Base-by-base conservation (phyloP, 2,113 vertebrate genomes). In the Glareola pratincola region DNA sequence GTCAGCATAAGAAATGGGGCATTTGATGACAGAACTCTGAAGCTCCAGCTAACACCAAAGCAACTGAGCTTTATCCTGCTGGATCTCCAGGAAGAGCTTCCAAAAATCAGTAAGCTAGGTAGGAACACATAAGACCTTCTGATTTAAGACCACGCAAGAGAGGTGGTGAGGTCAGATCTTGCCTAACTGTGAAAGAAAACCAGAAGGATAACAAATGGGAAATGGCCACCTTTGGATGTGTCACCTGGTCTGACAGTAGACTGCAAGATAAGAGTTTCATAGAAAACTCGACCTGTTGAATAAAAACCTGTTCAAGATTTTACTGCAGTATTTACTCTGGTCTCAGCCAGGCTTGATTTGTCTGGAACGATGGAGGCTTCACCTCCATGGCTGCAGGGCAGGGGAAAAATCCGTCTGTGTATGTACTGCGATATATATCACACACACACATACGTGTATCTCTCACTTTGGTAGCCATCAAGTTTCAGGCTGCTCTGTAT, bases 161-260 rank as follows among this genome's bases (percentile, higher is more conserved):
- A 88, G 69, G 73, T 1, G 79, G 19, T 48, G 50, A 85, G 36
- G 62, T 68, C 74, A 79, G 85, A 88, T 64, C 71, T 85, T 64
- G 60, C 48, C 81, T 94, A 91, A 87, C 30, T 68, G 67, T 95
- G 64, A 82, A 81, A 94, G 77, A 60, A 95, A 95, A 84, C 9
- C n/a, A 75, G 36, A 92, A 69, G 32, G 66, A 72, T 45, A 81
- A 53, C 24, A 74, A 76, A 54, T 6, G 5, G 14, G 34, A 68
- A 91, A 90, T 14, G 22, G 41, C 17, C 53, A 72, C 14, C 53
- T 82, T 82, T 11, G 0, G 4, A 79, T 56, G 36, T 75, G 74
- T 67, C 48, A 88, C 75, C 51, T 41, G 43, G 56, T 68, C 47
- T 81, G 37, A 0, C 12, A 78, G 27, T 10, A 9, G 60, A 66